A percentile compares a stretch with the other conserved stretches of the same genome.
phyloP scores from a whole-genome alignment of 2,888 invertebrate species.

The Thera britannica region DNA sequence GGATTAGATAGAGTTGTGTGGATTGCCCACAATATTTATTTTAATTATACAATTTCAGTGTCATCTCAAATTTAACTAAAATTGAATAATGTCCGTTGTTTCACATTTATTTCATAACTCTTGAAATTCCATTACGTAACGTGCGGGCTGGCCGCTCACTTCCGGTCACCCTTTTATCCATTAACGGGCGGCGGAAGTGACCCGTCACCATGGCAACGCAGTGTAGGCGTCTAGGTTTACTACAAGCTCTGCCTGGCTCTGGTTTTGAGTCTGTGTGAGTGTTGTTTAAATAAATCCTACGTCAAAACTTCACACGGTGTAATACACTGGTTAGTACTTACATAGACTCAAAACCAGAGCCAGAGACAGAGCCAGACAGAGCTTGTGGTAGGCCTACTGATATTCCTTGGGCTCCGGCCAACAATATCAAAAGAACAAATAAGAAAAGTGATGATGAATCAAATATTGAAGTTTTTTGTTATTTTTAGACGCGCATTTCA shows the following conservation, averaged over 20 bases:
- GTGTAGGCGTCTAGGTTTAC: not conserved
- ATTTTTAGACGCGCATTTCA: no score
- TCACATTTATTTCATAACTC: conserved; percentile 17
- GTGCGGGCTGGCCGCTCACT: conserved; percentile 13
- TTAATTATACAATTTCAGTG: not conserved
- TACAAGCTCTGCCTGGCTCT: not conserved
- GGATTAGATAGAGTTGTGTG: no score
- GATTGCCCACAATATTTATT: no score
- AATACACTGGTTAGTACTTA: no score
- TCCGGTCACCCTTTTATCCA: conserved; percentile 35
- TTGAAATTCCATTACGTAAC: conserved; percentile 14
- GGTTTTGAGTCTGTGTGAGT: no score
- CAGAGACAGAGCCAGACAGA: no score
- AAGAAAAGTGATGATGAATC: no score
- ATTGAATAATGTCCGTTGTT: not conserved
- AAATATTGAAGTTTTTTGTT: no score
- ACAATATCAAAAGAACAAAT: not conserved
- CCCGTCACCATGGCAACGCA: conserved; percentile 25
- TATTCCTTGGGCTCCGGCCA: not conserved
- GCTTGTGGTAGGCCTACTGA: no score
- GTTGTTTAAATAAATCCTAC: no score
- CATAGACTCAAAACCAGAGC: no score
- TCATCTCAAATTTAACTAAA: not conserved
- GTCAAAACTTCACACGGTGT: no score
- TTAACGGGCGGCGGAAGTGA: conserved; percentile 26